Conservation (phyloP, 2,113 vertebrate species). For the Oryzias curvinotus region DNA sequence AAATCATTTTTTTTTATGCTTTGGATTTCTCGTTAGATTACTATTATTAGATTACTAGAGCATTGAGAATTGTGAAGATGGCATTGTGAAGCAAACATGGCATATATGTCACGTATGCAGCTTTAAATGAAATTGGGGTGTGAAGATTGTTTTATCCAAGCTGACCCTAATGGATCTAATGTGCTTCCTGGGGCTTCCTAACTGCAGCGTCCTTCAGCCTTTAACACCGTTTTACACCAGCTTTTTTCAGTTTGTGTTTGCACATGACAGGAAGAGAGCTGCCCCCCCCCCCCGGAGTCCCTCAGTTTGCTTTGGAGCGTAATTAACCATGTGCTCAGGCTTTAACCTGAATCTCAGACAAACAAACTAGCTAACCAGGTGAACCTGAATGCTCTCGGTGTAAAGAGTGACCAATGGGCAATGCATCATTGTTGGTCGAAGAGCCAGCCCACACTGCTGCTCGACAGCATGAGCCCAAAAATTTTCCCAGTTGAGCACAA, state of each 20-base stretch:
- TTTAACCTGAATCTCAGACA: slow-evolving; percentile 36
- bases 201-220: too few species aligned
- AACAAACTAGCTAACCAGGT: slow-evolving; percentile 47
- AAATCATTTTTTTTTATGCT: too few species aligned
- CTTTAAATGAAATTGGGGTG: too few species aligned
- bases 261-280: slow-evolving; percentile 24
- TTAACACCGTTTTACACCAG: too few species aligned
- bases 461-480: slow-evolving; percentile 38
- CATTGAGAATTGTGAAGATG: too few species aligned
- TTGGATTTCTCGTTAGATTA: too few species aligned
- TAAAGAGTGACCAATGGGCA: slow-evolving; percentile 7
- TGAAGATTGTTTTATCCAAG: too few species aligned
- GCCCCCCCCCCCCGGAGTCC: slow-evolving; percentile 26
- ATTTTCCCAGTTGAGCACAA: not conserved
- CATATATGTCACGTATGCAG: too few species aligned
- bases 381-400: slow-evolving; percentile 39
- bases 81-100: too few species aligned
- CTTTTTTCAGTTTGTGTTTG: not conserved
- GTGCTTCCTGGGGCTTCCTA: too few species aligned
- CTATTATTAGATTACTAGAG: too few species aligned
- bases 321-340: slow-evolving; percentile 52
- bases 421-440: slow-evolving; percentile 55
- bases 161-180: too few species aligned
- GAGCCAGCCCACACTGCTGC: slow-evolving; percentile 36
- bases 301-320: slow-evolving; percentile 35